These are phyloP conservation scores for Macrophya annulata DNA, from an alignment of 2,888 invertebrate species.

Conservation along the genomic window DNA sequence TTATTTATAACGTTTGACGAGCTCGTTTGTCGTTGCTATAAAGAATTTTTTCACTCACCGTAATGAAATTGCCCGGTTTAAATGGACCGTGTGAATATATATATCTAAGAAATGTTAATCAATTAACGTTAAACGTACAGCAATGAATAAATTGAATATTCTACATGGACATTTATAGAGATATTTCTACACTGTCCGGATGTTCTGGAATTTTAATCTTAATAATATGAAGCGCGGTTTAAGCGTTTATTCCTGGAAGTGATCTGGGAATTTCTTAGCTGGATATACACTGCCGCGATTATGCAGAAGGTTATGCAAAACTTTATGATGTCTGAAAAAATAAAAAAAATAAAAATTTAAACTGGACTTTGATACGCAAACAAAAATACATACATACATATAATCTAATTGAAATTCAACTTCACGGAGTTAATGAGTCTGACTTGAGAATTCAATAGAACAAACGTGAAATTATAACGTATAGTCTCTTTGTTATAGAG, in stretches of 20 bases:
- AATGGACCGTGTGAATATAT: neutral
- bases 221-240: constrained; percentile 3
- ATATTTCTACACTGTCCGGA: neutral
- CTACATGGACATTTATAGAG: neutral
- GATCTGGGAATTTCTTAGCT: neutral
- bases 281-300: neutral
- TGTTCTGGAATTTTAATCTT: constrained; percentile 49
- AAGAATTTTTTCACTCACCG: constrained; percentile 19
- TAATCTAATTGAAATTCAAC: neutral
- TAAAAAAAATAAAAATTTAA: neutral
- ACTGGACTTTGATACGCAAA: neutral
- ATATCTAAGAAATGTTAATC: constrained; percentile 19
- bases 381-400: neutral
- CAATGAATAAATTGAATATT: constrained; percentile 25
- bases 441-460: neutral
- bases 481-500: neutral
- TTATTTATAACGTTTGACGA: constrained; percentile 13
- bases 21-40: constrained; percentile 17
- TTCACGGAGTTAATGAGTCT: neutral
- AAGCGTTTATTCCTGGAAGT: constrained; percentile 3
- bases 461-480: neutral
- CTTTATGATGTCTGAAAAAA: neutral
- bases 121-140: constrained; percentile 18
- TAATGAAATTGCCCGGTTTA: neutral
- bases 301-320: constrained; percentile 14